phyloP scores from a whole-genome alignment of 2,113 vertebrate genomes.

The Tringa solitaria region DNA sequence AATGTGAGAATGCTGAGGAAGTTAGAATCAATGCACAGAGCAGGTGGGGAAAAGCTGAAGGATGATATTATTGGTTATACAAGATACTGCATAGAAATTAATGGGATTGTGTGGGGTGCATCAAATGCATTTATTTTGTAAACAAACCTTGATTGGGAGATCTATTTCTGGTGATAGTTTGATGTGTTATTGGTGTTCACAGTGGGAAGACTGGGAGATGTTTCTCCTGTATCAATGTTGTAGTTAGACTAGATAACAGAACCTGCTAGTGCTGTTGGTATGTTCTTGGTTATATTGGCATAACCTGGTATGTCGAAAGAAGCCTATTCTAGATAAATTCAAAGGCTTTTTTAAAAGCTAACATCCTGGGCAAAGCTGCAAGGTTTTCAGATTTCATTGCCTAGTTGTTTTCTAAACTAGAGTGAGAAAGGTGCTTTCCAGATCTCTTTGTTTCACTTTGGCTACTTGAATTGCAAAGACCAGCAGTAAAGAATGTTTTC shows the following conservation, averaged over 20 bases:
- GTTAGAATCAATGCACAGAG: not conserved
- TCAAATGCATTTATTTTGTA: not conserved
- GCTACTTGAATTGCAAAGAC: not conserved
- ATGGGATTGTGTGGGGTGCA: not conserved
- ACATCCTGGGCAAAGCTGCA: not conserved
- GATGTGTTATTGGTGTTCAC: not conserved
- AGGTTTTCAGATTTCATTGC: not conserved
- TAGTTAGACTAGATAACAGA: not conserved
- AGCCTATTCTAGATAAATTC: not conserved
- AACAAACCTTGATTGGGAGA: not conserved
- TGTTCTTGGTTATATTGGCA: not conserved
- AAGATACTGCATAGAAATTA: not conserved
- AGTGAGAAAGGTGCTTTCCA: not conserved
- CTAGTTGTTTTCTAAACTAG: not conserved
- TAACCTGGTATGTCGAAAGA: not conserved
- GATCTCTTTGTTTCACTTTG: not conserved
- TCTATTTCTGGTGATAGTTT: not conserved
- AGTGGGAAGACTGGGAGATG: not conserved
- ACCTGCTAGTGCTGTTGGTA: not conserved
- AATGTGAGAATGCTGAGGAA: not conserved
- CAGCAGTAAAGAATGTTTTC: not conserved
- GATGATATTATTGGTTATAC: not conserved
- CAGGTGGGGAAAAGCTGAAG: not conserved
- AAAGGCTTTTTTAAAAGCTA: not conserved
- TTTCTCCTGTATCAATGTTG: not conserved